These are phyloP conservation scores for Scolanthus callimorphus DNA, from an alignment of 92 coral and sea anemone genomes.

Conservation along the genomic window DNA sequence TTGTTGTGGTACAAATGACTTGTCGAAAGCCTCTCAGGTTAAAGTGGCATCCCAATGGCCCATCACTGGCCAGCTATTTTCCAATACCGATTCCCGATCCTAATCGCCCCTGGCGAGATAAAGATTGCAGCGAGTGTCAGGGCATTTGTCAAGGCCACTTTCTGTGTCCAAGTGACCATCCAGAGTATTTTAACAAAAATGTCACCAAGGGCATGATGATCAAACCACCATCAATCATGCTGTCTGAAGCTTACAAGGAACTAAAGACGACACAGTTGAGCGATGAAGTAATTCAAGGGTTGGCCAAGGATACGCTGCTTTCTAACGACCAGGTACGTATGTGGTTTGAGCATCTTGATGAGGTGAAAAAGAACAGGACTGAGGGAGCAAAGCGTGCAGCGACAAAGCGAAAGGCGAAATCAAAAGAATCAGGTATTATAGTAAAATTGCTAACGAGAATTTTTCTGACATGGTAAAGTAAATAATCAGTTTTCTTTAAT, in stretches of 20 bases:
- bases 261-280: too few species aligned
- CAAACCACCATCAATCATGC: slow-evolving; percentile 16
- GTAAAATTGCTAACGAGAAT: too few species aligned
- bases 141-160: slow-evolving; percentile 26
- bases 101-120: slow-evolving; percentile 35
- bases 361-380: slow-evolving; percentile 14
- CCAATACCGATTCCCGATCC: too few species aligned
- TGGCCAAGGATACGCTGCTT: slow-evolving; percentile 32
- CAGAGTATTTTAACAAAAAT: slow-evolving; percentile 10
- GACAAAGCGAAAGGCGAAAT: slow-evolving; percentile 27
- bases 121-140: slow-evolving; percentile 10
- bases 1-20: too few species aligned
- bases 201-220: slow-evolving; percentile 23
- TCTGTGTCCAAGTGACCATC: slow-evolving; percentile 18
- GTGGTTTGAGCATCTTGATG: slow-evolving; percentile 37
- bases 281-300: slow-evolving; percentile 5
- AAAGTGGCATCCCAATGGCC: too few species aligned
- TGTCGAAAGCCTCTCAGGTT: too few species aligned
- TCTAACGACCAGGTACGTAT: slow-evolving; percentile 17
- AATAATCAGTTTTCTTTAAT: too few species aligned
- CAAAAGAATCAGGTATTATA: too few species aligned
- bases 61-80: too few species aligned
- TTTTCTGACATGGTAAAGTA: too few species aligned
- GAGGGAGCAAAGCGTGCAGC: slow-evolving; percentile 39
- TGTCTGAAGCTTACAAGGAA: slow-evolving; percentile 11